These are phyloP conservation scores for Pseudonaja textilis DNA, from an alignment of 2,113 vertebrate genomes.

Conservation along the genomic window DNA sequence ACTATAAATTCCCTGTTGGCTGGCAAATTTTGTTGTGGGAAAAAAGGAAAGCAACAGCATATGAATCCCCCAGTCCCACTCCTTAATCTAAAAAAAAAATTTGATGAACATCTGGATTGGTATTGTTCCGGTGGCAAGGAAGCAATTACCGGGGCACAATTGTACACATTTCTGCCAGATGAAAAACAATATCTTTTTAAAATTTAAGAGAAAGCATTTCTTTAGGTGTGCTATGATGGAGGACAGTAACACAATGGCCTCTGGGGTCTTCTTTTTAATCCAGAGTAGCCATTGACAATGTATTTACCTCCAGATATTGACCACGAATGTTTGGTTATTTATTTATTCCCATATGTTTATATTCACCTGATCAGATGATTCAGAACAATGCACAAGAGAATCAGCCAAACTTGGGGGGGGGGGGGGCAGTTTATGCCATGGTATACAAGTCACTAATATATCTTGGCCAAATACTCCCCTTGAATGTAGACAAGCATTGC, in stretches of 20 bases:
- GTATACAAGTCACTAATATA: background rate
- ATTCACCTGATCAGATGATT: background rate
- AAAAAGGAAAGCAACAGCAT: background rate
- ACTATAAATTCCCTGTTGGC: background rate
- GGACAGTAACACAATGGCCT: background rate
- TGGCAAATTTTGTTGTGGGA: background rate
- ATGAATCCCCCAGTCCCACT: background rate
- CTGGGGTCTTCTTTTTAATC: background rate
- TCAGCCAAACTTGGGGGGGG: background rate
- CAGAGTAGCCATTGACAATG: background rate
- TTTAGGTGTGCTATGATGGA: background rate
- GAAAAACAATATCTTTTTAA: background rate
- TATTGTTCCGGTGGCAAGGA: background rate
- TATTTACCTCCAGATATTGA: background rate
- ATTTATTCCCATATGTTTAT: background rate
- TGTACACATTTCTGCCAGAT: background rate
- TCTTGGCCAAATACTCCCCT: background rate
- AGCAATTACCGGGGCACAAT: background rate
- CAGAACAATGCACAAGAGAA: background rate
- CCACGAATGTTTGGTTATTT: background rate
- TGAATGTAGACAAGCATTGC: background rate
- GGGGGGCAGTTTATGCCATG: background rate
- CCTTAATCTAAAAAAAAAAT: background rate
- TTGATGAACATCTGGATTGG: background rate
- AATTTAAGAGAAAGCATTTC: background rate